Conservation (phyloP, 2,113 vertebrate species). For the Otolemur garnettii region DNA sequence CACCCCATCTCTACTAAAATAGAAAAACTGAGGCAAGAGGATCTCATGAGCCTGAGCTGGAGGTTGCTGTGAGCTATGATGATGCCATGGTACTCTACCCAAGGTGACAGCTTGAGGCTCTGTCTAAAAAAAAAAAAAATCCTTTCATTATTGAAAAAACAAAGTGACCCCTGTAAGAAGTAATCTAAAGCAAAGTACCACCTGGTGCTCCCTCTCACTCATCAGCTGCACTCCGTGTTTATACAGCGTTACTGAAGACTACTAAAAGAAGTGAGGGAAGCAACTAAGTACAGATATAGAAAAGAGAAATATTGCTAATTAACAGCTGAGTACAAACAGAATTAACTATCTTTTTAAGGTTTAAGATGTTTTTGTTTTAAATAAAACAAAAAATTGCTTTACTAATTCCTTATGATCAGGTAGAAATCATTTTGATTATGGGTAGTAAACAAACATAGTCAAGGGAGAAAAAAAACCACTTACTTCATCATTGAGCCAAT, state of each 20-base stretch:
- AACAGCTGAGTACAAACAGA: background rate
- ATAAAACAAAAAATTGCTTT: slow-evolving; percentile 21
- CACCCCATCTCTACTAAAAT: no score
- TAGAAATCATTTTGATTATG: background rate
- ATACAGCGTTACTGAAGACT: background rate
- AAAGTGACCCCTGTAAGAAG: slow-evolving; percentile 2
- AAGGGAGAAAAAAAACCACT: background rate
- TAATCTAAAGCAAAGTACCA: slow-evolving; percentile 1
- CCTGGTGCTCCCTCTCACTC: background rate
- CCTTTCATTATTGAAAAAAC: slow-evolving; percentile 2
- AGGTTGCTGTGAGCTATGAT: no score
- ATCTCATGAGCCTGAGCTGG: no score
- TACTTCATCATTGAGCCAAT: slow-evolving; percentile 97
- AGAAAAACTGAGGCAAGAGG: no score
- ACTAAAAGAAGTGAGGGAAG: background rate
- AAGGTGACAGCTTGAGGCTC: no score
- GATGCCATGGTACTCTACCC: no score
- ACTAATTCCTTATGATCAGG: background rate
- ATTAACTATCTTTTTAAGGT: background rate
- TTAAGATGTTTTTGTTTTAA: background rate
- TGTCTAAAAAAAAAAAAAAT: background rate
- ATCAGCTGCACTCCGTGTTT: background rate
- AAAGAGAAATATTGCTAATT: background rate
- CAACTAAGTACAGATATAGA: background rate
- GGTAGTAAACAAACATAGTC: background rate